Base-by-base conservation (phyloP, 2,888 invertebrate genomes). In the Strigamia transsilvanica region DNA sequence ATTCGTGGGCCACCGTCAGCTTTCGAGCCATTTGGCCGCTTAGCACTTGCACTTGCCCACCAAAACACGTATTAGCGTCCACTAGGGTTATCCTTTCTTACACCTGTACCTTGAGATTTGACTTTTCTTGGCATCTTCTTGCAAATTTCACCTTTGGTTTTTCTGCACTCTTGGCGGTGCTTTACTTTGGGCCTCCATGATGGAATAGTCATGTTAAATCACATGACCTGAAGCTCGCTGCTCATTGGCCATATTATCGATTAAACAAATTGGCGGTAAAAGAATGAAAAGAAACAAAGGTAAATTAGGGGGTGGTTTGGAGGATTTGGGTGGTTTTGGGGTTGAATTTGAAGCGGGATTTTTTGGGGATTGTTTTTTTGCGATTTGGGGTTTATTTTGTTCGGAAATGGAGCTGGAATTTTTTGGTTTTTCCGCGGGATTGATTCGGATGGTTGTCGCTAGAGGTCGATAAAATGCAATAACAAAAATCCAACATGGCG, bases 61-160 rank as follows among this genome's bases (percentile, higher is more conserved):
- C 66, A 32, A 66, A 66, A 66, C 66, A 66, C 66, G 23, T 3
- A 66, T 27, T 66, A 66, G 66, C 66, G 32, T 42, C 42, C 51
- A 51, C 42, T 46, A 80, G 32, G 18, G 80, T 46, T 32, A 80
- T 80, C 80, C 80, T 80, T 80, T 46, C 27, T 42, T 46, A 42
- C 21, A 77, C 41, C 42, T 78, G 42, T 82, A 84, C 85, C 84
- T 85, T 84, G 84, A 82, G 84, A 83, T 84, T 84, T 84, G 80
- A 83, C 83, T 84, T 84, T 85, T 83, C 84, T 84, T 84, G 85
- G 85, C 85, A 85, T 85, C 84, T 85, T 85, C 84, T 83, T 83
- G 83, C 81, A 82, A 83, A 84, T 81, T 85, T 85, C 84, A 85
- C 84, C 85, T 84, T 82, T 84, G 84, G 83, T 84, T 83, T 84